These are phyloP conservation scores for Cheilosia impressa DNA, from an alignment of 2,888 invertebrate genomes.

Conservation along the genomic window DNA sequence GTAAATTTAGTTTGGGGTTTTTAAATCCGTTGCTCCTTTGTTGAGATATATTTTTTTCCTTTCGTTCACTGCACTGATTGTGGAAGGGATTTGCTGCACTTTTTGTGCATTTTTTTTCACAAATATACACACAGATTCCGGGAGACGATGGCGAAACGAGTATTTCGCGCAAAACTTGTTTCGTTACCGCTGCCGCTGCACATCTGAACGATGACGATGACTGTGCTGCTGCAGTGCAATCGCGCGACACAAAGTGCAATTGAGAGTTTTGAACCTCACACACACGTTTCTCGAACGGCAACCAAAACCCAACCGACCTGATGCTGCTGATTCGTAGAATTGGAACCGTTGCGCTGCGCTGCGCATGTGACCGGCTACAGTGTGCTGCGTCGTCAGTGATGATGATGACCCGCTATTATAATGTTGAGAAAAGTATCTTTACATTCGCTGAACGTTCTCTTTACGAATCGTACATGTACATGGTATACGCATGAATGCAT, in stretches of 20 bases:
- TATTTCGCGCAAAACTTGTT: conserved; percentile 72
- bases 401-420: background rate
- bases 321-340: conserved; percentile 55
- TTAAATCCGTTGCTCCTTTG: conserved; percentile 60
- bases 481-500: background rate
- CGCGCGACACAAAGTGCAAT: conserved; percentile 65
- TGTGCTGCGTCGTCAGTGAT: conserved; percentile 1
- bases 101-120: conserved; percentile 33
- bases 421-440: conserved; percentile 29
- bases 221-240: conserved; percentile 43
- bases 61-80: conserved; percentile 61
- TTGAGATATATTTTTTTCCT: conserved; percentile 38
- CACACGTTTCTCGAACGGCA: conserved; percentile 21
- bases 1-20: conserved; percentile 55
- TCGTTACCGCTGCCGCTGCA: conserved; percentile 48
- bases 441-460: conserved; percentile 43
- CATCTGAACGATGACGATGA: conserved; percentile 49
- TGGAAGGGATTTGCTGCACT: conserved; percentile 57
- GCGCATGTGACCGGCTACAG: conserved; percentile 40
- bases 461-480: conserved; percentile 1
- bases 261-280: conserved; percentile 71
- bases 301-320: conserved; percentile 6
- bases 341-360: conserved; percentile 53
- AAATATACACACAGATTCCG: conserved; percentile 22
- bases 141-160: conserved; percentile 44